Percentiles rank a stretch among this genome's conserved stretches.
Conservation (phyloP, 2,797 vertebrate genomes). For the Liasis olivaceus region DNA sequence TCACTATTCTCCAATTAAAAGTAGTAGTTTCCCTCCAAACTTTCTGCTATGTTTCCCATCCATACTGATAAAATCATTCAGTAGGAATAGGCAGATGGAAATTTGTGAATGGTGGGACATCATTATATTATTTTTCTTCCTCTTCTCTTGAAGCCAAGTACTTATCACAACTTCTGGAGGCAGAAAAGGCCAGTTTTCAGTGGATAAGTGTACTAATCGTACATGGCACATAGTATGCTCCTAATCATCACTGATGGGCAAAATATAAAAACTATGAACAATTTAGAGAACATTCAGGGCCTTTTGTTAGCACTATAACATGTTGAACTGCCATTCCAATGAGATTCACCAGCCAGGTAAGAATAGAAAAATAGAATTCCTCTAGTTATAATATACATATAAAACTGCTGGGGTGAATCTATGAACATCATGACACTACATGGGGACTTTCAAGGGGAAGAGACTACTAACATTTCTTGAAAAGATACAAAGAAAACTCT, state of each 20-base stretch:
- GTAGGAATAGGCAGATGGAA: neutral
- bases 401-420: neutral
- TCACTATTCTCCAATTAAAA: neutral
- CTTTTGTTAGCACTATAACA: conserved; percentile 9
- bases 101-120: neutral
- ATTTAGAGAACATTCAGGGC: conserved; percentile 8
- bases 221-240: neutral
- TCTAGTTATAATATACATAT: neutral
- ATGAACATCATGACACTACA: neutral
- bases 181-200: conserved; percentile 1
- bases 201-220: conserved; percentile 17
- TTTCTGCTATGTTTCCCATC: neutral
- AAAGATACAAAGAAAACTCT: neutral
- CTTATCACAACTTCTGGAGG: neutral
- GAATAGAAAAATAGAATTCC: neutral
- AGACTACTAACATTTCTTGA: neutral
- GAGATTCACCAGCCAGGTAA: neutral
- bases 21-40: neutral
- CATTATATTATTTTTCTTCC: neutral
- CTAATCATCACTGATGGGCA: conserved; percentile 3
- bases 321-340: neutral
- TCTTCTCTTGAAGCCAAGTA: neutral
- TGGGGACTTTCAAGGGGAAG: neutral
- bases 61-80: neutral
- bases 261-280: conserved; percentile 7